Conservation (phyloP, 2,797 vertebrate species). For the Clamator glandarius region DNA sequence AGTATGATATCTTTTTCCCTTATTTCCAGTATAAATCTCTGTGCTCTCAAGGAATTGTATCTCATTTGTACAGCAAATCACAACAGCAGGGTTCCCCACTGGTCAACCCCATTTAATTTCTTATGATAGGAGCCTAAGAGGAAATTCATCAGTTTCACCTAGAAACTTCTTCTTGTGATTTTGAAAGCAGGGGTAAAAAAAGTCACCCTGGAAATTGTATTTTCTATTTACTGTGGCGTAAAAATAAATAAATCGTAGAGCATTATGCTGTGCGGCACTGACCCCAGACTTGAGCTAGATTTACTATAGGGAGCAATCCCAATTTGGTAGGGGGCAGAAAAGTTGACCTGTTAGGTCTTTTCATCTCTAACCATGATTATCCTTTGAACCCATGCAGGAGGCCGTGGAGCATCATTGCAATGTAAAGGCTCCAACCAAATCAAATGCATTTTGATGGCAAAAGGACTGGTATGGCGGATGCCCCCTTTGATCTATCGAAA, state of each 20-base stretch:
- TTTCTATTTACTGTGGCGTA: slow-evolving; percentile 3
- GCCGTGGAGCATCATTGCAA: background rate
- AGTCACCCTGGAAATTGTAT: background rate
- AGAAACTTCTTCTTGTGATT: background rate
- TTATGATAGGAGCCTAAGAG: slow-evolving; percentile 1
- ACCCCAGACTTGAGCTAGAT: background rate
- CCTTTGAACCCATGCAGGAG: background rate
- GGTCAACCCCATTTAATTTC: slow-evolving; percentile 46
- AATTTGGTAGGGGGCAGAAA: background rate
- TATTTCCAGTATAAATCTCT: background rate
- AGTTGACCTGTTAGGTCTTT: background rate
- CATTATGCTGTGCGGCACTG: background rate
- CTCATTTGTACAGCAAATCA: slow-evolving; percentile 51
- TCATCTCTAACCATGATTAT: background rate
- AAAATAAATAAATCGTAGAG: slow-evolving; percentile 47
- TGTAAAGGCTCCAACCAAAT: background rate
- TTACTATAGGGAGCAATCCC: background rate
- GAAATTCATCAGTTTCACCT: slow-evolving; percentile 38
- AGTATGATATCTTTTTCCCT: slow-evolving; percentile 2
- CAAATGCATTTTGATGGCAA: background rate
- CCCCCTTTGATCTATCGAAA: background rate
- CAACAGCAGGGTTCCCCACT: slow-evolving; percentile 16
- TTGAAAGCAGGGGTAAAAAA: background rate
- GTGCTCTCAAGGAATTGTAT: slow-evolving; percentile 49
- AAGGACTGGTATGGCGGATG: background rate